These are phyloP conservation scores for Platygyra sinensis DNA, from an alignment of 64 coral and sea anemone species.

Conservation along the genomic window DNA sequence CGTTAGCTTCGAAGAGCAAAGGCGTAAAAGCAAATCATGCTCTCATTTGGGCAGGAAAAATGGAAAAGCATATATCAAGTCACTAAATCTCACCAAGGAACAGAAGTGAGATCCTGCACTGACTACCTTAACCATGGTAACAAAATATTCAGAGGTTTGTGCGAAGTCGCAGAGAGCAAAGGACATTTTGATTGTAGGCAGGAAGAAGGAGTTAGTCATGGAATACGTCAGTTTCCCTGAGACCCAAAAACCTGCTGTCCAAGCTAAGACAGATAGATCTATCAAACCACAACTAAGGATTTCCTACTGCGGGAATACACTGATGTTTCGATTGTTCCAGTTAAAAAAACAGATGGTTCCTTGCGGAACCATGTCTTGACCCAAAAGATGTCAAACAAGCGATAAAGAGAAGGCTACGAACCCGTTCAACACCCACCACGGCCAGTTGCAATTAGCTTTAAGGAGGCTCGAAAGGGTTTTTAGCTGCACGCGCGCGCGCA, in stretches of 20 bases:
- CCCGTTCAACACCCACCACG: slow-evolving; percentile 33
- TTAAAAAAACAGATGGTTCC: too few species aligned
- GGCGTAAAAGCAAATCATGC: not conserved
- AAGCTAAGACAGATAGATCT: not conserved
- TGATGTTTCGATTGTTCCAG: too few species aligned
- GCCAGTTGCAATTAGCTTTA: slow-evolving; percentile 42
- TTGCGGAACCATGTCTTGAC: too few species aligned
- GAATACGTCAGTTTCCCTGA: slow-evolving; percentile 14
- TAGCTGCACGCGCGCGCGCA: too few species aligned
- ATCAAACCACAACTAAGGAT: too few species aligned
- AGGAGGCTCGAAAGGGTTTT: too few species aligned
- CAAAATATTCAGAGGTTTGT: slow-evolving; percentile 7
- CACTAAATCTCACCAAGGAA: not conserved
- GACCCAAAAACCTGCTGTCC: not conserved
- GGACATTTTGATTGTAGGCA: not conserved
- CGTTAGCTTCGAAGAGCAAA: not conserved
- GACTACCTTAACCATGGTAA: slow-evolving; percentile 23
- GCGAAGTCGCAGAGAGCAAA: slow-evolving; percentile 29
- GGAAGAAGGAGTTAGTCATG: not conserved
- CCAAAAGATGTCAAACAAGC: too few species aligned
- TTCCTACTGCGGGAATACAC: too few species aligned
- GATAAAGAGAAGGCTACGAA: not conserved
- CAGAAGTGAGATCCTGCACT: not conserved
- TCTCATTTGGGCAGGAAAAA: not conserved
- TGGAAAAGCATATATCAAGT: not conserved